These are phyloP conservation scores for Drosophila ercepeae DNA, from an alignment of 1,140 invertebrate genomes.

Conservation along the genomic window DNA sequence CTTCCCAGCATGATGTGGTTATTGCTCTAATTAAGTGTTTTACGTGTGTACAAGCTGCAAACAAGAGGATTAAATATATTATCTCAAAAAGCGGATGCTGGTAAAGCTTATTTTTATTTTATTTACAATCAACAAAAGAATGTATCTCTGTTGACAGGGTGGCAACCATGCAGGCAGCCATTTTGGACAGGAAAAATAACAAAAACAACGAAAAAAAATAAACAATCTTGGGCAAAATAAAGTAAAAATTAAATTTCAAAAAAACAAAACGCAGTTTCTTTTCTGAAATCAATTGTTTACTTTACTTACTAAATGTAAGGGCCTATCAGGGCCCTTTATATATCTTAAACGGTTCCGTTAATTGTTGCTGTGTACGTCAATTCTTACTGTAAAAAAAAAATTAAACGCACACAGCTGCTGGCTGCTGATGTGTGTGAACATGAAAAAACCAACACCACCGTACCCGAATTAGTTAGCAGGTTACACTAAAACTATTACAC, in stretches of 20 bases:
- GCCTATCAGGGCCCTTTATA: slow-evolving; percentile 6
- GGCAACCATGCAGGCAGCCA: slow-evolving; percentile 52
- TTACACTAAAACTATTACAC: slow-evolving; percentile 66
- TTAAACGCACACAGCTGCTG: slow-evolving; percentile 14
- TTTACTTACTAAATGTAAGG: slow-evolving; percentile 62
- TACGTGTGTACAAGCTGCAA: slow-evolving; percentile 16
- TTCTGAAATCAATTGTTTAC: slow-evolving; percentile 68
- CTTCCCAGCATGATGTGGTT: slow-evolving; percentile 5
- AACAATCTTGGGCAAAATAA: slow-evolving; percentile 56
- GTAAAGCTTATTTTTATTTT: slow-evolving; percentile 14
- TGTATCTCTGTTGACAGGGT: slow-evolving; percentile 17
- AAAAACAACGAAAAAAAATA: slow-evolving; percentile 56
- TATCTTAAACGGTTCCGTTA: slow-evolving; percentile 33
- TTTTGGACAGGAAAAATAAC: slow-evolving; percentile 31
- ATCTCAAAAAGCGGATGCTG: slow-evolving; percentile 9
- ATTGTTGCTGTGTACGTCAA: slow-evolving; percentile 39
- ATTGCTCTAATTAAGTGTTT: slow-evolving; percentile 14
- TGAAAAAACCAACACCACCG: slow-evolving; percentile 54
- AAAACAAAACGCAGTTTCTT: slow-evolving; percentile 39
- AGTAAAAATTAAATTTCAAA: slow-evolving; percentile 74
- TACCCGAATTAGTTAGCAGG: slow-evolving; percentile 42
- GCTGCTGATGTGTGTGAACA: slow-evolving; percentile 15
- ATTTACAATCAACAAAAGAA: slow-evolving; percentile 39
- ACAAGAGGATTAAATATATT: slow-evolving; percentile 3
- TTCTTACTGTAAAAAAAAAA: slow-evolving; percentile 19